Conservation (phyloP, 2,888 invertebrate genomes). For the Heteromurus nitidus region DNA sequence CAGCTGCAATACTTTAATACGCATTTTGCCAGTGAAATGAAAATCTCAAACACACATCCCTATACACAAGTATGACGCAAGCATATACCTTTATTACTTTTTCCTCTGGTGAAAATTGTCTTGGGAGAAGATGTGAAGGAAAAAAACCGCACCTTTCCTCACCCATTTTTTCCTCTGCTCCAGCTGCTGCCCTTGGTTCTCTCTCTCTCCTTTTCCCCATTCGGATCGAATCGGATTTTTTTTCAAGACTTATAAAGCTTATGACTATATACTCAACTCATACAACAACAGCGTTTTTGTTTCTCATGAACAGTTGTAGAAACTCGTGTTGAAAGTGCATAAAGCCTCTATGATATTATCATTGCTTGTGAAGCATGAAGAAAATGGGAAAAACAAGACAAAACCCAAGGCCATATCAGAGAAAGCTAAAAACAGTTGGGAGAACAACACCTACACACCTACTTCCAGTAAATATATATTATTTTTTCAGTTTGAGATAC, state of each 20-base stretch:
- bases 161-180: slow-evolving; percentile 28
- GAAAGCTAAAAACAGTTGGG: slow-evolving; percentile 43
- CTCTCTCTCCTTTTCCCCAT: slow-evolving; percentile 22
- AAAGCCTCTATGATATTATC: slow-evolving; percentile 27
- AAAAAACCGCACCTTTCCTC: slow-evolving; percentile 57
- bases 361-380: slow-evolving; percentile 28
- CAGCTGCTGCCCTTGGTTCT: background rate
- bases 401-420: too few species aligned
- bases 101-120: slow-evolving; percentile 48
- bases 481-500: too few species aligned
- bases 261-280: too few species aligned
- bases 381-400: background rate
- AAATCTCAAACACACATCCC: background rate
- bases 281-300: too few species aligned
- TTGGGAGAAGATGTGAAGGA: slow-evolving; percentile 50
- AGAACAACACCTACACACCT: slow-evolving; percentile 16
- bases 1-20: too few species aligned
- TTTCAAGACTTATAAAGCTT: too few species aligned
- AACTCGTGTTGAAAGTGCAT: slow-evolving; percentile 7
- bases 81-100: too few species aligned
- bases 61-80: too few species aligned
- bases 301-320: background rate
- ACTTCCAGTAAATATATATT: too few species aligned
- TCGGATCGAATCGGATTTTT: slow-evolving; percentile 48
- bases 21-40: slow-evolving; percentile 35